These are phyloP conservation scores for Melipona beecheii DNA, from an alignment of 2,888 invertebrate species.

Conservation along the genomic window DNA sequence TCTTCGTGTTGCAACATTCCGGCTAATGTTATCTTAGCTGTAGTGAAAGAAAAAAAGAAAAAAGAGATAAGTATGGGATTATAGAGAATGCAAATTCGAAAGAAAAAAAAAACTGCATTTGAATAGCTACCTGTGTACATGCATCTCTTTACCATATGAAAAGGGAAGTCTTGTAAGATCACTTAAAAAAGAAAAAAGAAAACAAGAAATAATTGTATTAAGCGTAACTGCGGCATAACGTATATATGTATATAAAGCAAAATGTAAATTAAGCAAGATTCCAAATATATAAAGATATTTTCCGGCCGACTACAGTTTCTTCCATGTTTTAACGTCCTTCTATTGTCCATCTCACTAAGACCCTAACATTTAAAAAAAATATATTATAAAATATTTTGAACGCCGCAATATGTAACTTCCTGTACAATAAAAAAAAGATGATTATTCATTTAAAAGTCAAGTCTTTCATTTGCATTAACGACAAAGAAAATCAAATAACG, in stretches of 20 bases:
- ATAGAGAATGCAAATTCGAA: conserved; percentile 41
- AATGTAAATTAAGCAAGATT: conserved; percentile 70
- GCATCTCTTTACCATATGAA: conserved; percentile 60
- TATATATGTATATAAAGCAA: conserved; percentile 72
- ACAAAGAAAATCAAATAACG: background rate
- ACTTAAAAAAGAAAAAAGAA: conserved; percentile 33
- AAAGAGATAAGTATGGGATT: conserved; percentile 33
- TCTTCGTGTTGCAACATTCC: conserved; percentile 74
- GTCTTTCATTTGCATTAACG: background rate
- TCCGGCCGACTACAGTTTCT: conserved; percentile 74
- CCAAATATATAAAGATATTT: conserved; percentile 83
- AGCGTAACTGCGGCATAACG: conserved; percentile 54
- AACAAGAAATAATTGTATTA: conserved; percentile 33
- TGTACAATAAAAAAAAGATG: background rate
- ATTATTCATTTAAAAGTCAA: background rate
- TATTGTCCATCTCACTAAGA: background rate
- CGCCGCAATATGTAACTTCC: background rate
- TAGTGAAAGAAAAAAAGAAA: conserved; percentile 42
- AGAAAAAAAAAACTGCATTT: conserved; percentile 47
- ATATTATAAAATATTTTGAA: background rate
- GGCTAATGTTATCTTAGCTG: conserved; percentile 69
- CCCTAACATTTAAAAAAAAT: background rate
- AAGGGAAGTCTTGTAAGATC: conserved; percentile 58
- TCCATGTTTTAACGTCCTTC: background rate
- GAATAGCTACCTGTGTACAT: conserved; percentile 53